Conservation (phyloP, 2,113 vertebrate genomes). For the Miniopterus natalensis region DNA sequence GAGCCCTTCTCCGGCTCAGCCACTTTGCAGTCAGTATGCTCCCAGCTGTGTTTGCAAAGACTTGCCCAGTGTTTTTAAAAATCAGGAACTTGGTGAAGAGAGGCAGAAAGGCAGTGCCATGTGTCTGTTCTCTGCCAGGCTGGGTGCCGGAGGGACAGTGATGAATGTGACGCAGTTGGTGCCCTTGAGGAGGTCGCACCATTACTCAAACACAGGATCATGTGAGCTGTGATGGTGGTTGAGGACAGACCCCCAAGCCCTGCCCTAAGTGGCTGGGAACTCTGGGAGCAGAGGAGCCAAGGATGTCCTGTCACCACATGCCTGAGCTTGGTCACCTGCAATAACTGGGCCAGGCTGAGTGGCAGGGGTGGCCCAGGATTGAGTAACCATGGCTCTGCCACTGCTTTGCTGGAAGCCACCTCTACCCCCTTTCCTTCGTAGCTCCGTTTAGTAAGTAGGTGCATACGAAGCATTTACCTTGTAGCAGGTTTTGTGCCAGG, state of each 20-base stretch:
- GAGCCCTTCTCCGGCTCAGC: not conserved
- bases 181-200: not conserved
- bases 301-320: not conserved
- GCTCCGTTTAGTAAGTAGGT: not conserved
- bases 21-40: not conserved
- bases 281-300: not conserved
- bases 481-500: not conserved
- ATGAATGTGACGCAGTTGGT: not conserved
- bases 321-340: rapidly evolving
- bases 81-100: not conserved
- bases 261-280: not conserved
- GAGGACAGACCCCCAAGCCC: not conserved
- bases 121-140: not conserved
- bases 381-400: not conserved
- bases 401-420: not conserved
- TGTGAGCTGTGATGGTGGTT: not conserved
- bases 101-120: not conserved
- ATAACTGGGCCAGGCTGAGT: not conserved
- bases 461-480: not conserved
- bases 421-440: not conserved
- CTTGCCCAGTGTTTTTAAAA: not conserved
- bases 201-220: not conserved
- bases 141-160: not conserved
- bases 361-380: not conserved
- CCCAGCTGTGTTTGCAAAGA: not conserved